These are phyloP conservation scores for Solea senegalensis DNA, from an alignment of 2,113 vertebrate species.

Conservation along the genomic window DNA sequence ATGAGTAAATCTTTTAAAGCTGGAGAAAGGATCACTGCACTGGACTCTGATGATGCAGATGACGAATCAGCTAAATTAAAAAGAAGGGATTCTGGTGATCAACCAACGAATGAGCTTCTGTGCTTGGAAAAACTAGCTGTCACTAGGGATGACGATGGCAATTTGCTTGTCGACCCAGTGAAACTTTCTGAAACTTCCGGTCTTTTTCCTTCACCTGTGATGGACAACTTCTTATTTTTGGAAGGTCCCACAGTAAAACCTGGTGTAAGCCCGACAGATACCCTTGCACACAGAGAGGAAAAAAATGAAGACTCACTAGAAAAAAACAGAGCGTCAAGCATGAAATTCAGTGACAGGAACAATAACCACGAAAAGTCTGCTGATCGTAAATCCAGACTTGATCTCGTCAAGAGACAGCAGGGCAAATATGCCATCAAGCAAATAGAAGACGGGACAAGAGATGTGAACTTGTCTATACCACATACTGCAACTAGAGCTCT, in stretches of 20 bases:
- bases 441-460: slow-evolving; percentile 28
- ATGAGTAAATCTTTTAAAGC: slow-evolving; percentile 66
- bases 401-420: slow-evolving; percentile 83
- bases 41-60: slow-evolving; percentile 83
- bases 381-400: slow-evolving; percentile 83
- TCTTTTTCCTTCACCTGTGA: slow-evolving; percentile 77
- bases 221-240: slow-evolving; percentile 68
- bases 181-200: slow-evolving; percentile 78
- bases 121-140: slow-evolving; percentile 80
- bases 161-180: slow-evolving; percentile 78
- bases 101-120: slow-evolving; percentile 77
- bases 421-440: slow-evolving; percentile 68
- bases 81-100: slow-evolving; percentile 70
- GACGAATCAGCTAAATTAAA: slow-evolving; percentile 75
- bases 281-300: slow-evolving; percentile 39
- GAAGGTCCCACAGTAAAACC: slow-evolving; percentile 76
- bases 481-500: slow-evolving; percentile 82
- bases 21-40: slow-evolving; percentile 31
- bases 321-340: slow-evolving; percentile 51
- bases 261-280: slow-evolving; percentile 72
- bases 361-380: slow-evolving; percentile 72
- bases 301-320: slow-evolving; percentile 45
- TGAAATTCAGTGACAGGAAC: slow-evolving; percentile 73
- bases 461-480: slow-evolving; percentile 71
- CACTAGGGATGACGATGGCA: slow-evolving; percentile 73